These are phyloP conservation scores for Coptodon rendalli DNA, from an alignment of 2,113 vertebrate genomes.

Conservation along the genomic window DNA sequence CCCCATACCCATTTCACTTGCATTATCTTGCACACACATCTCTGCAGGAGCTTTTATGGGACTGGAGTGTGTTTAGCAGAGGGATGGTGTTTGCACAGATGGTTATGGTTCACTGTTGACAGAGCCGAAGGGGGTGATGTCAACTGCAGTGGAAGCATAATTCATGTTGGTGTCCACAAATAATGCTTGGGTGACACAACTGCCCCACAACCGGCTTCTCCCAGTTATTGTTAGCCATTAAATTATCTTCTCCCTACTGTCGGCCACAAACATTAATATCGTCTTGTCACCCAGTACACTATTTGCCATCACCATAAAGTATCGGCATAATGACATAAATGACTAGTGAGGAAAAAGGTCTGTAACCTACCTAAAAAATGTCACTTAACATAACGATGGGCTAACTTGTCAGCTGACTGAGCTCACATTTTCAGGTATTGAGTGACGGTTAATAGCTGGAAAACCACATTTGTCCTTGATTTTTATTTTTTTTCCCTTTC, in stretches of 20 bases:
- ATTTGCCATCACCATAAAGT: not conserved
- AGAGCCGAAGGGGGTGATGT: conserved; percentile 11
- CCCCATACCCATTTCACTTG: not conserved
- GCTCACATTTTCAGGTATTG: not conserved
- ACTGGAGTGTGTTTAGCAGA: not conserved
- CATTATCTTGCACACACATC: not conserved
- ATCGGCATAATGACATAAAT: not conserved
- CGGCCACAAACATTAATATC: not conserved
- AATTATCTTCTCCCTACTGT: not conserved
- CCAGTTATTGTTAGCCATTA: not conserved
- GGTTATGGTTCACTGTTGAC: conserved; percentile 32
- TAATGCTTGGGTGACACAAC: not conserved
- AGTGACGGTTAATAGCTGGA: not conserved
- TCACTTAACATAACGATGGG: not conserved
- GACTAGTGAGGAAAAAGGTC: not conserved
- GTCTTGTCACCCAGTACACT: not conserved
- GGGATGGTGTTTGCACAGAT: conserved; percentile 38
- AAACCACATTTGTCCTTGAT: not conserved
- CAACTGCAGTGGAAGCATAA: conserved; percentile 14
- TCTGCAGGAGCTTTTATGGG: not conserved
- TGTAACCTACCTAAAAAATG: not conserved
- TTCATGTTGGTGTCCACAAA: not conserved
- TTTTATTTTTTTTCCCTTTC: not conserved
- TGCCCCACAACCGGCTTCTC: not conserved
- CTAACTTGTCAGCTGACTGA: not conserved